Evolutionary conservation across 2,113 vertebrate species (phyloP), one percentile per base, ranked within the genome.

Genomic region (Mandrillus leucophaeus): DNA sequence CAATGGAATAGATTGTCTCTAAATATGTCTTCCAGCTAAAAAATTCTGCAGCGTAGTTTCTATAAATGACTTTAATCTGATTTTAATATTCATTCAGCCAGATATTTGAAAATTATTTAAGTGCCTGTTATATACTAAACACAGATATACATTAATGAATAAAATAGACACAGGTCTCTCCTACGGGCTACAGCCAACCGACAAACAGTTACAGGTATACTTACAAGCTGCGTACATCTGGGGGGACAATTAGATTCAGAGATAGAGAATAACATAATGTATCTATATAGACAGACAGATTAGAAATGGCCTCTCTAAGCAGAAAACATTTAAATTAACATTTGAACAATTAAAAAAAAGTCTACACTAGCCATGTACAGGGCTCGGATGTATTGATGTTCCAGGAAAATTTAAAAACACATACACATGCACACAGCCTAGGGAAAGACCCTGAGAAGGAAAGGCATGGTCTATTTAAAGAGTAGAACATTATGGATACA

Each of bases 251-350:
- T 75, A 76, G 76, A 45, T 50, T 87, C 43, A 45, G 43, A 93
- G 50, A 78, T 17, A 40, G 48, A 70, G 32, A 96, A 73, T 61
- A 92, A 52, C 17, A 40, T 18, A 45, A 12, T 14, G 1, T 35
- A 0, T n/a, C 57, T 89, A 48, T 40, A 4, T 18, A 52, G 82
- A 55, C 2, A 75, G 27, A 66, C 11, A 40, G 18, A 32, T 87
- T 66, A 55, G 68, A 81, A 94, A 92, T 59, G 35, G 35, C 43
- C 57, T 64, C 27, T 78, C n/a, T 38, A 61, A 55, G 55, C 61
- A 88, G 81, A 96, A 94, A 83, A 40, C 45, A 88, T 43, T 59
- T 68, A 85, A 82, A 35, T 86, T 73, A 87, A 84, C 61, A 78
- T 48, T 13, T 14, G 35, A 89, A 57, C 20, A 72, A 86, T 22